These are phyloP conservation scores for Poeciliopsis retropinna DNA, from an alignment of 2,113 vertebrate genomes.

Conservation along the genomic window DNA sequence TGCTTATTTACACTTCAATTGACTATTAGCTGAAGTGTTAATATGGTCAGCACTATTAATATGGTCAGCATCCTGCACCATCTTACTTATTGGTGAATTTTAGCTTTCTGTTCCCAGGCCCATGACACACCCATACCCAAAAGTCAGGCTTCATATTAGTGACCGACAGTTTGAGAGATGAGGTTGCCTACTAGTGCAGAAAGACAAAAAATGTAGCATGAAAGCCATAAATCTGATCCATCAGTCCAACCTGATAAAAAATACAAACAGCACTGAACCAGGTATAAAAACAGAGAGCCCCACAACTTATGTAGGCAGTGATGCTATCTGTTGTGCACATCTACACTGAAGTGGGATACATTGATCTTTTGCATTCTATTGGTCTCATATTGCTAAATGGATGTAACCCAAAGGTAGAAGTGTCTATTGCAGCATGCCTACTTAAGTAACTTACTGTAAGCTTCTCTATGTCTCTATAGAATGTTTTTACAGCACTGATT, in stretches of 20 bases:
- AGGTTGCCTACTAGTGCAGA: too few species aligned
- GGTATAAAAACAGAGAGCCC: background rate
- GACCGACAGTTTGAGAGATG: too few species aligned
- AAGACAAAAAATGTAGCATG: too few species aligned
- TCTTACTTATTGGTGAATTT: background rate
- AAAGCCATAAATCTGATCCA: too few species aligned
- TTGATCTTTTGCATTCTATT: background rate
- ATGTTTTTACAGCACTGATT: background rate
- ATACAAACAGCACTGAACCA: too few species aligned
- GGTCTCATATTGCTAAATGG: slow-evolving; percentile 40
- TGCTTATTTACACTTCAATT: background rate
- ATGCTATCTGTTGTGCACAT: background rate
- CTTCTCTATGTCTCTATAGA: background rate
- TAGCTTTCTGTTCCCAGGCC: too few species aligned
- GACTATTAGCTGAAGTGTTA: too few species aligned
- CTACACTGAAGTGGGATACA: background rate
- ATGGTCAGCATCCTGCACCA: background rate
- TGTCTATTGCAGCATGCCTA: background rate
- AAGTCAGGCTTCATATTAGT: too few species aligned
- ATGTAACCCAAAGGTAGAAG: slow-evolving; percentile 11
- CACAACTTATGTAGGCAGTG: background rate
- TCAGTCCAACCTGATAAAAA: too few species aligned
- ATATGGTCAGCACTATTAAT: background rate
- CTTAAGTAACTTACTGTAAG: background rate
- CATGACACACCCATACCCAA: too few species aligned